These are phyloP conservation scores for Syngnathus typhle DNA, from an alignment of 2,113 vertebrate species.

Conservation along the genomic window DNA sequence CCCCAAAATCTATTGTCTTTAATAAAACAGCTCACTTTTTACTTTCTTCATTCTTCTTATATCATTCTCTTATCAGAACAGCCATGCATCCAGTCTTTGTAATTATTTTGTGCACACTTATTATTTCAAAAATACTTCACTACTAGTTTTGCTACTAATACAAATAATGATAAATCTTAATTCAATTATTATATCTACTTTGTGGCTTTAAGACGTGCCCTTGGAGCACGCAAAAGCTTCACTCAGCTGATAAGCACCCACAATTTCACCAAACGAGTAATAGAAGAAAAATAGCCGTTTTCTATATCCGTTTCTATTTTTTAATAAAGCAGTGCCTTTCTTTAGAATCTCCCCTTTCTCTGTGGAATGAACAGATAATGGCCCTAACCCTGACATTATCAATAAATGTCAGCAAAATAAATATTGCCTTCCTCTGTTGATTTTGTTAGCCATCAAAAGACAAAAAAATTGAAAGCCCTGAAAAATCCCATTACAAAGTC, in stretches of 20 bases:
- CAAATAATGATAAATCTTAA: background rate
- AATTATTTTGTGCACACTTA: no score
- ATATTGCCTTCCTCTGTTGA: slow-evolving; percentile 13
- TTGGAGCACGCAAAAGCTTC: background rate
- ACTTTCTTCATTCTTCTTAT: no score
- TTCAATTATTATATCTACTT: background rate
- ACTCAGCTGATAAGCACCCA: background rate
- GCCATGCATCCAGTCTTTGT: background rate
- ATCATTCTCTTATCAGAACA: background rate
- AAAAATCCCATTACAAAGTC: slow-evolving; percentile 63
- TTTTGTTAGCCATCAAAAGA: slow-evolving; percentile 47
- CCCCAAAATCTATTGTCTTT: no score
- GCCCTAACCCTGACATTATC: slow-evolving; percentile 9
- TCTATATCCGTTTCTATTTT: background rate
- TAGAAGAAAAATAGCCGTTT: background rate
- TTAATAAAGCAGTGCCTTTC: background rate
- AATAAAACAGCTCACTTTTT: no score
- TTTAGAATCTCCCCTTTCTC: slow-evolving; percentile 2
- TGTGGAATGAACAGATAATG: slow-evolving; percentile 3
- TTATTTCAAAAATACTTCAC: background rate
- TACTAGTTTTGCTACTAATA: background rate
- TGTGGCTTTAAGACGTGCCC: background rate
- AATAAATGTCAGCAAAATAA: no score
- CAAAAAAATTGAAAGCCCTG: slow-evolving; percentile 39
- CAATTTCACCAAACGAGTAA: background rate